These are phyloP conservation scores for Ovis canadensis DNA, from an alignment of 2,113 vertebrate species.

Conservation along the genomic window DNA sequence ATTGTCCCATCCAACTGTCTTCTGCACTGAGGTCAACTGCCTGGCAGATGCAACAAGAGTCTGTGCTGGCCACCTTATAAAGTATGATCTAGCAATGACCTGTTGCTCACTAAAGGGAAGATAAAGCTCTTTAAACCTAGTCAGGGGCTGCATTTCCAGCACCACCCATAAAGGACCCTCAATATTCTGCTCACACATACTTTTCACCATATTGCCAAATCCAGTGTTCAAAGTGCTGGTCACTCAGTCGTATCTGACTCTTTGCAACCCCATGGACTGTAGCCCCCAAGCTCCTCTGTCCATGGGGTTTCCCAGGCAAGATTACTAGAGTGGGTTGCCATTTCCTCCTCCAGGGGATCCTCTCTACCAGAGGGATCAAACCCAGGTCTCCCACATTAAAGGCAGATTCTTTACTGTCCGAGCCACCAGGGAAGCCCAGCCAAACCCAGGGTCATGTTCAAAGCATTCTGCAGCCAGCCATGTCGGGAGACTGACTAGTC, in stretches of 20 bases:
- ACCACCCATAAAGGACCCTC: rapidly evolving
- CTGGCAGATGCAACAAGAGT: no score
- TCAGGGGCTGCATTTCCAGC: no score
- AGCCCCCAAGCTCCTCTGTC: not conserved
- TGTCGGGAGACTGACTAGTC: not conserved
- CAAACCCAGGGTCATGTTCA: not conserved
- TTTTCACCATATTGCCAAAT: not conserved
- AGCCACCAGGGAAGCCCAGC: not conserved
- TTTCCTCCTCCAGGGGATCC: not conserved
- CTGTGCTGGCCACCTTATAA: not conserved
- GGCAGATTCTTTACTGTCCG: not conserved
- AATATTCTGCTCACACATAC: rapidly evolving
- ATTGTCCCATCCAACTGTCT: not conserved
- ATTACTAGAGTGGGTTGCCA: not conserved
- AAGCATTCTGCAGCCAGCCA: no score
- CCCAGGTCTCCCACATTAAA: not conserved
- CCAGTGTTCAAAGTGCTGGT: not conserved
- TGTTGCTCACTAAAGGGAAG: not conserved
- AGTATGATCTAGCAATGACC: rapidly evolving
- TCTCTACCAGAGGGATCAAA: not conserved
- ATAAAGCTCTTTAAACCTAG: not conserved
- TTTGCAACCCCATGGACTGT: not conserved
- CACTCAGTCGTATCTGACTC: not conserved
- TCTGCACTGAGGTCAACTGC: not conserved
- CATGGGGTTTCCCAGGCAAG: not conserved